Evolutionary conservation across 2,888 invertebrate genomes (phyloP), one percentile per base, ranked within the genome.

Genomic region (Leptinotarsa haldemani): DNA sequence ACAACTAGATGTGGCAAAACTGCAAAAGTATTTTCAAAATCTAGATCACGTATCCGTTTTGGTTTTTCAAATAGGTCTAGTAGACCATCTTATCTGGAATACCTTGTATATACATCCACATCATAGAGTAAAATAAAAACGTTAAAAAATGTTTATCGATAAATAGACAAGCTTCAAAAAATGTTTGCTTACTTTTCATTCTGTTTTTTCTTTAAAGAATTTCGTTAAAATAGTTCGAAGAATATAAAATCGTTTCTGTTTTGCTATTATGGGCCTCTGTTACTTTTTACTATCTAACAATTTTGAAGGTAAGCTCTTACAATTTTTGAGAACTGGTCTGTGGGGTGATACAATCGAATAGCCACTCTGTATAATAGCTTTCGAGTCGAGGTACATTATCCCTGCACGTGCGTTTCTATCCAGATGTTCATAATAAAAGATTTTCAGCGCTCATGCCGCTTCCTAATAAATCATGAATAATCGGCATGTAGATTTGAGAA

Each of bases 361-460:
- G 61, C 61, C 61, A 61, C 61, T 61, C 30, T 61, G 61, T 61
- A 61, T 61, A 61, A 61, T 61, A 40, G 61, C 30, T 56, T 56
- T 56, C 56, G 56, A 56, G 56, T 25, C 56, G 56, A 56, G 56
- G 56, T 56, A 56, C 56, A 56, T 56, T 56, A 56, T 56, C 61
- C 61, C 61, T 61, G 61, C 61, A 61, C 61, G 61, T 61, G 61
- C 61, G 61, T 61, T 61, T 61, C 61, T 40, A 61, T 61, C 61
- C 61, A 61, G 61, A 61, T 61, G 61, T 61, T 61, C 61, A 61
- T 61, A 61, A 61, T 61, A 61, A 61, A 61, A 40, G 61, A 61
- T 61, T 61, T 61, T 61, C 61, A 12, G 61, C 61, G 61, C 61
- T 61, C 30, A 61, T 30, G 61, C 61, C 30, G 61, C 61, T 61